Evolutionary conservation across 2,888 invertebrate genomes (phyloP), one percentile per base, ranked within the genome.

Genomic region (Erebia epiphron): DNA sequence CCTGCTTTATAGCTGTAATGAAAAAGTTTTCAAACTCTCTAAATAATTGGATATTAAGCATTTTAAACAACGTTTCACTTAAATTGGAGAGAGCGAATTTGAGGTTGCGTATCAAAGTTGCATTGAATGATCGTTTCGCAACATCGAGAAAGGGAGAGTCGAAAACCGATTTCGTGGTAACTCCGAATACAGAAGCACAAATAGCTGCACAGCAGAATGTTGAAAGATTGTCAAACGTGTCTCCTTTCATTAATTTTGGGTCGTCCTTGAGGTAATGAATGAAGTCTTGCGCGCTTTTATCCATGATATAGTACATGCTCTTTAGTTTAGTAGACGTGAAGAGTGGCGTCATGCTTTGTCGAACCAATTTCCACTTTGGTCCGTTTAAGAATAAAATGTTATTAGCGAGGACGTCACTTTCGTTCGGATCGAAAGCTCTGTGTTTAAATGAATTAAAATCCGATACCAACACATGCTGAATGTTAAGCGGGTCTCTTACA

Each of bases 131-230:
- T 9, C 75, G 70, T 66, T 68, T 76, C n/a, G 76, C 80, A 73
- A 80, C 74, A 41, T 74, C 64, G 16, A 77, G 78, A 70, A 81
- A 89, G 67, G 78, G 83, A n/a, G 76, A 86, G 21, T 86, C 78
- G 21, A 82, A 83, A n/a, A 84, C 77, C 0, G 80, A 79, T 65
- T 83, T 77, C 13, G 83, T 78, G 8, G 79, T 80, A 2, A 90
- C 78, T 8, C 89, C 89, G 75, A 89, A 90, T 0, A 87, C 86
- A 7, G 83, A 79, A 2, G 83, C 82, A n/a, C 80, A 79, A 2
- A 88, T 80, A 1, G 82, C 79, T 0, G 81, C 80, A 58, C 78
- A 68, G 49, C 79, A 78, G 70, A 79, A 83, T 11, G 78, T 77
- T 0, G 72, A 69, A 7, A 81, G 49, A 21, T 21, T 26, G 75